These are phyloP conservation scores for Orthonyx spaldingii DNA, from an alignment of 2,113 vertebrate genomes.

Conservation along the genomic window DNA sequence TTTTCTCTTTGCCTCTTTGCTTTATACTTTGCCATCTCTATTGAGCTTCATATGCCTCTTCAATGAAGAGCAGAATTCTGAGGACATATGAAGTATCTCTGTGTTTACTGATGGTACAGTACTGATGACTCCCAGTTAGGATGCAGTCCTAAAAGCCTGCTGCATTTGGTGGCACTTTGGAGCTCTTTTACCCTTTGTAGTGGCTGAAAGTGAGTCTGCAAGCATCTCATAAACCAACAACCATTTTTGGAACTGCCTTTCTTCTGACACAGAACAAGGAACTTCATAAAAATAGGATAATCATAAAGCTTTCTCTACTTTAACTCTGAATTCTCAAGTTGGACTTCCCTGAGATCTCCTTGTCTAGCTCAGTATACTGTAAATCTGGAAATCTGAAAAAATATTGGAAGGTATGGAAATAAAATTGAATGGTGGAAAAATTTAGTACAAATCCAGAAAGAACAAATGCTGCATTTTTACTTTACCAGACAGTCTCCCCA, in stretches of 20 bases:
- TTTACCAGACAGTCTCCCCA: background rate
- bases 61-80: background rate
- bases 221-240: background rate
- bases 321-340: background rate
- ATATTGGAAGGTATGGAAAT: background rate
- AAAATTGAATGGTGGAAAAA: background rate
- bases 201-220: background rate
- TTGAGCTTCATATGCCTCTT: background rate
- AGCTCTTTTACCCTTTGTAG: background rate
- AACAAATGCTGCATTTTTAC: fast-evolving
- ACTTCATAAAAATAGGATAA: background rate
- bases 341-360: background rate
- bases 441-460: background rate
- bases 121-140: background rate
- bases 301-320: background rate
- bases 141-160: background rate
- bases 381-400: background rate
- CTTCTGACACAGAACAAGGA: background rate
- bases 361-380: background rate
- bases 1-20: background rate
- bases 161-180: background rate
- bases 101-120: background rate
- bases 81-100: background rate
- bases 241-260: background rate
- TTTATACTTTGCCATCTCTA: background rate